phyloP scores from a whole-genome alignment of 2,888 invertebrate species.

The Ethmia dodecea region DNA sequence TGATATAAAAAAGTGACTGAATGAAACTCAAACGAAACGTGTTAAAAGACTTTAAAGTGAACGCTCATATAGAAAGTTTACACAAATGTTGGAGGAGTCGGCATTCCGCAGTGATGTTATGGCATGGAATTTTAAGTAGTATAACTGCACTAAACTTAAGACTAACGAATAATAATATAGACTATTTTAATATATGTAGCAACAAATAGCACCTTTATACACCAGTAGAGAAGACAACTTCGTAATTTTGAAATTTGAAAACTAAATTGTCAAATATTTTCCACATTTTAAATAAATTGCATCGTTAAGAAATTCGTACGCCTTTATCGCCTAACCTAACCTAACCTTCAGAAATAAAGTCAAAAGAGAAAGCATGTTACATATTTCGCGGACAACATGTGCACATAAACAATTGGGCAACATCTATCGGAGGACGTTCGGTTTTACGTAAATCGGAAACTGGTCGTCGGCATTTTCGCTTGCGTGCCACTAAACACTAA shows the following conservation, averaged over 20 bases:
- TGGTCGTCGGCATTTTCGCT: conserved; percentile 31
- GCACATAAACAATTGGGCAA: conserved; percentile 5
- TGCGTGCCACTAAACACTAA: conserved; percentile 28
- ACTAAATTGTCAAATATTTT: too few relatives aligned
- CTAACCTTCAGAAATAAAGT: too few relatives aligned
- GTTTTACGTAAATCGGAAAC: conserved; percentile 38
- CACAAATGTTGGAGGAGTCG: conserved; percentile 26
- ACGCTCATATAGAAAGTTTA: conserved; percentile 36
- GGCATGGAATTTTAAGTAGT: conserved; percentile 10
- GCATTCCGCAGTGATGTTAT: conserved; percentile 25
- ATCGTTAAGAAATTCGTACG: too few relatives aligned
- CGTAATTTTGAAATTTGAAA: too few relatives aligned
- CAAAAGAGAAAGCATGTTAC: too few relatives aligned
- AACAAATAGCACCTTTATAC: too few relatives aligned
- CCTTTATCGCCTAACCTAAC: too few relatives aligned
- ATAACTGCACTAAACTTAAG: too few relatives aligned
- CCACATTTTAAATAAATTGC: too few relatives aligned
- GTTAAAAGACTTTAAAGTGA: not conserved
- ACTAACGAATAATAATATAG: too few relatives aligned
- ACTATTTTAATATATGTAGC: too few relatives aligned
- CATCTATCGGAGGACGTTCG: conserved; percentile 30
- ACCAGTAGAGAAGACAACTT: too few relatives aligned
- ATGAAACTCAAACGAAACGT: not conserved
- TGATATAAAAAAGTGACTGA: not conserved
- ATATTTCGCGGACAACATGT: not conserved